These are phyloP conservation scores for Hydrochoerus hydrochaeris DNA, from an alignment of 2,113 vertebrate species.

Conservation along the genomic window DNA sequence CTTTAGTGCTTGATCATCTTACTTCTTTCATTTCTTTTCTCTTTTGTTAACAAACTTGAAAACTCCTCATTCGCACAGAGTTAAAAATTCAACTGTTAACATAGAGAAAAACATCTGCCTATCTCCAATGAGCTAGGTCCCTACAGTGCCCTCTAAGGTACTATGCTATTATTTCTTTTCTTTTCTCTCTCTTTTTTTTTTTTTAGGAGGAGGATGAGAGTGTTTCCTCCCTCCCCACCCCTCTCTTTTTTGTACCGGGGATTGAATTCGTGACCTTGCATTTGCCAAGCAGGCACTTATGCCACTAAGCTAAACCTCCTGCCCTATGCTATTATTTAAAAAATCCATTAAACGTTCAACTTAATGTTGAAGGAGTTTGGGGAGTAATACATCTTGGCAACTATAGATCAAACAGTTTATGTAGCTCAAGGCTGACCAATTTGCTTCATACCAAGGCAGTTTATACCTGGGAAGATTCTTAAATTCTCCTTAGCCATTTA, in stretches of 20 bases:
- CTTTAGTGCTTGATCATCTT: slow-evolving; percentile 22
- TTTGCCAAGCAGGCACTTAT: too few species aligned
- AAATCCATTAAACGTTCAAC: slow-evolving; percentile 44
- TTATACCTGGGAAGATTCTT: slow-evolving; percentile 45
- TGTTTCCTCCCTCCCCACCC: too few species aligned
- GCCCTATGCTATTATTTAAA: background rate
- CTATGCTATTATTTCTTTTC: background rate
- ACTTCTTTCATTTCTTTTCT: slow-evolving; percentile 29
- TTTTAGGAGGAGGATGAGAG: too few species aligned
- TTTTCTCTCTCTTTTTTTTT: too few species aligned
- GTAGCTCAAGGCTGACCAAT: background rate
- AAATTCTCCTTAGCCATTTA: slow-evolving; percentile 22
- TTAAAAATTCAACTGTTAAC: slow-evolving; percentile 52
- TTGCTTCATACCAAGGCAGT: background rate
- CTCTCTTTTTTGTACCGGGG: too few species aligned
- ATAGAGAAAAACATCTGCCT: slow-evolving; percentile 23
- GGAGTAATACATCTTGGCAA: slow-evolving; percentile 13
- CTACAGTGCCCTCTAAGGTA: background rate
- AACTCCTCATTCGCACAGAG: slow-evolving; percentile 44
- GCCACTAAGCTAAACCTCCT: too few species aligned
- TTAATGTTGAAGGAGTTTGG: slow-evolving; percentile 23
- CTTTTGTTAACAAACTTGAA: background rate
- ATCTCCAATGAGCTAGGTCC: background rate
- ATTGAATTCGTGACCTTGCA: too few species aligned
- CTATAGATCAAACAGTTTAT: background rate